Base-by-base conservation (phyloP, 2,888 invertebrate genomes). In the Mythimna vitellina region DNA sequence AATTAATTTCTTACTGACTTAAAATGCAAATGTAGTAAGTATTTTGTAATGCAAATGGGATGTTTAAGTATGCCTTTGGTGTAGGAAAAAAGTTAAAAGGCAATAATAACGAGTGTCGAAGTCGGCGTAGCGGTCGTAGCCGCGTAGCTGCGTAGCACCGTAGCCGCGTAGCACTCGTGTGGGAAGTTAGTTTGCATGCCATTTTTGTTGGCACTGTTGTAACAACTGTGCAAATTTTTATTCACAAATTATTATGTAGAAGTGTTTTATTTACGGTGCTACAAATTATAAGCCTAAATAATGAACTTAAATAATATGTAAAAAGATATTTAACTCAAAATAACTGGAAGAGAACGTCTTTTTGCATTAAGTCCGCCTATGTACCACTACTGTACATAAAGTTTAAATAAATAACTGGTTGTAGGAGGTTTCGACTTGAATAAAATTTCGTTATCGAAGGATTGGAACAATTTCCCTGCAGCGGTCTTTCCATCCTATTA, bases 21-120 rank as follows among this genome's bases (percentile, higher is more conserved):
- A 78, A 85, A 85, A 87, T 85, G 82, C 76, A 75, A 87, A 87
- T 87, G 22, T 76, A 82, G 79, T 85, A 72, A 70, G 73, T 81
- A 83, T 86, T 77, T 87, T 87, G 85, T 81, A 38, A 87, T 87
- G 82, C 83, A 82, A 87, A 87, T 87, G 49, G 70, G 70, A 65
- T 84, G 73, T 70, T 82, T 80, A 70, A 81, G 67, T 80, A 81
- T 70, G 65, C 76, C 68, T 73, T 80, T 54, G 64, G 78, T 65
- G 70, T 76, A 78, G 74, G 73, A 83, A 73, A 76, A 46, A 77
- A 78, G 71, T 56, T 42, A 32, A 56, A 76, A 66, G 60, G 58
- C 61, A 51, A 74, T 82, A 63, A 65, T 56, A 70, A 70, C 38
- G n/a, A 68, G 58, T 66, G n/a, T 51, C 67, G 72, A 77, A 76